Evolutionary conservation across 2,797 vertebrate species (phyloP).

Genomic region (Selene dorsalis): DNA sequence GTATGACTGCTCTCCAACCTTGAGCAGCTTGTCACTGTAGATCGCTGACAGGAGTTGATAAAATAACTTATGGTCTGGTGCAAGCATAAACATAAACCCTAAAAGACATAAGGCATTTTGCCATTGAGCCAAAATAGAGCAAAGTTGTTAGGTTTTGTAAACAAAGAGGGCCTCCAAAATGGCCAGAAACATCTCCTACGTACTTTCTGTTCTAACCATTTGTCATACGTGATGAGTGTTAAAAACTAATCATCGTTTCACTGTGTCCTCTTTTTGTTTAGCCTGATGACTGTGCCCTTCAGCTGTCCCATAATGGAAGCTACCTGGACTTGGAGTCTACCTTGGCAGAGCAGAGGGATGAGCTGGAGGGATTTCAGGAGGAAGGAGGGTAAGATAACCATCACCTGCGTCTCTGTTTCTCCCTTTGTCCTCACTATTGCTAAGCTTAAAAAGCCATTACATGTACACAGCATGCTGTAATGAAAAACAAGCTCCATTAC

Average conservation of each 20-base stretch:
- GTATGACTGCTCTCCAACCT: constrained; percentile 38
- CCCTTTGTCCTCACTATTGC: constrained; percentile 3
- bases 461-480: neutral
- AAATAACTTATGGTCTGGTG: constrained; percentile 23
- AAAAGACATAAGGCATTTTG: constrained; percentile 11
- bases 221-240: neutral
- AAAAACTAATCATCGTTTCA: constrained; percentile 21
- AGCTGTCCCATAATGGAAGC: constrained; percentile 95
- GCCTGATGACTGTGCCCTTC: constrained; percentile 95
- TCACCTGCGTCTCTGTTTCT: constrained; percentile 33
- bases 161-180: neutral
- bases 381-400: constrained; percentile 92
- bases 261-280: constrained; percentile 72
- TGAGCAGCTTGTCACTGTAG: constrained; percentile 45
- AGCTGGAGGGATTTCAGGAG: constrained; percentile 96
- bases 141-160: constrained; percentile 9
- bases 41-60: constrained; percentile 51
- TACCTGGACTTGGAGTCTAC: constrained; percentile 99
- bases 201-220: neutral
- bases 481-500: constrained; percentile 3
- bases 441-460: constrained; percentile 15
- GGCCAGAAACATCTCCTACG: neutral
- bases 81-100: constrained; percentile 21
- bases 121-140: constrained; percentile 7
- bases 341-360: constrained; percentile 93